phyloP scores from a whole-genome alignment of 2,797 vertebrate genomes.

The Propithecus deckenii region DNA sequence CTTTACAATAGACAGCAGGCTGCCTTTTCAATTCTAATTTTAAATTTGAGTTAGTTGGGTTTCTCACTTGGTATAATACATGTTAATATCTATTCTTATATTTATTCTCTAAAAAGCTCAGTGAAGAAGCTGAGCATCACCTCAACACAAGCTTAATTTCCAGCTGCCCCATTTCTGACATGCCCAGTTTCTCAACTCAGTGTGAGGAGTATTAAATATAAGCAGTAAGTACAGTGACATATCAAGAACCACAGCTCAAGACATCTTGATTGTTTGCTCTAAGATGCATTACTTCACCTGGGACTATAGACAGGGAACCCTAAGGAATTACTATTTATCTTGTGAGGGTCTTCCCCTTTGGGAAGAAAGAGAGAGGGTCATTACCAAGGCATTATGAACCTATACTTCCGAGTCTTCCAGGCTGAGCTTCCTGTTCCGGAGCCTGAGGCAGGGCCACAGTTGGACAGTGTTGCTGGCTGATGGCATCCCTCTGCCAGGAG shows the following conservation, averaged over 20 bases:
- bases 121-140: not conserved
- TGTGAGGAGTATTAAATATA: not conserved
- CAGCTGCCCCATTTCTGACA: not conserved
- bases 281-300: not conserved
- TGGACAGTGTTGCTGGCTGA: not conserved
- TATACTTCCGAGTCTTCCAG: not conserved
- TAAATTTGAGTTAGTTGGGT: not conserved
- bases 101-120: not conserved
- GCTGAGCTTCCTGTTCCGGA: not conserved
- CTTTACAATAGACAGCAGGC: not conserved
- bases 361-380: not conserved
- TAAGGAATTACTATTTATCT: not conserved
- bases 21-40: conserved; percentile 13
- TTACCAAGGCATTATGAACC: not conserved
- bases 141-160: not conserved
- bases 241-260: not conserved
- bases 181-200: not conserved
- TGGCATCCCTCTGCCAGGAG: not conserved
- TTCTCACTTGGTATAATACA: conserved; percentile 4
- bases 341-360: not conserved
- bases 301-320: not conserved
- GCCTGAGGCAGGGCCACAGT: not conserved
- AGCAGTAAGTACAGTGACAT: not conserved
- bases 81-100: conserved; percentile 36
- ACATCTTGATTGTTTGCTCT: not conserved